phyloP scores from a whole-genome alignment of 2,888 invertebrate species.

The Cosmia trapezina region DNA sequence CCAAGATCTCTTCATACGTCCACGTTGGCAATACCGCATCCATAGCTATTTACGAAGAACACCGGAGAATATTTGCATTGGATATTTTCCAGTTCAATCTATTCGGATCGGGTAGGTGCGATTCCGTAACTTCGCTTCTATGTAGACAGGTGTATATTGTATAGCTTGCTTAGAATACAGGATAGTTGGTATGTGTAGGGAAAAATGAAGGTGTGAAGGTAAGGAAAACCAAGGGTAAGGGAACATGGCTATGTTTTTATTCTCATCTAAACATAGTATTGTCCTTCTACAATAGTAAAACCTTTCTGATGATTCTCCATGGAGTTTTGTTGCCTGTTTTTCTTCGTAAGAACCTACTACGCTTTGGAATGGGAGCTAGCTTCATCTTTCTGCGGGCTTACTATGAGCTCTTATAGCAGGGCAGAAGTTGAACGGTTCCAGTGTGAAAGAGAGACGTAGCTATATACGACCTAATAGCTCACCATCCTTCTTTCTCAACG shows the following conservation, averaged over 20 bases:
- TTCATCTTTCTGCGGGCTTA: no score
- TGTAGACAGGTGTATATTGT: slow-evolving; percentile 10
- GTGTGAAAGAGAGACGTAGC: no score
- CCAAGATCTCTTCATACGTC: slow-evolving; percentile 3
- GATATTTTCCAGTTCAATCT: slow-evolving; percentile 82
- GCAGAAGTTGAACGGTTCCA: no score
- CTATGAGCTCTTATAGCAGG: no score
- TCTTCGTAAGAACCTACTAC: no score
- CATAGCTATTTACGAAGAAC: slow-evolving; percentile 55
- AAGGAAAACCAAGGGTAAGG: neutral
- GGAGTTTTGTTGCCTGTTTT: no score
- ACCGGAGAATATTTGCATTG: slow-evolving; percentile 77
- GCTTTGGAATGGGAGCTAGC: no score
- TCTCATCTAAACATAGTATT: no score
- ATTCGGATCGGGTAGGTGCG: slow-evolving; percentile 72
- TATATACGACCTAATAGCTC: no score
- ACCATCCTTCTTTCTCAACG: no score
- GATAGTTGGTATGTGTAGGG: neutral
- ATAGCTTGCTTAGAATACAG: slow-evolving; percentile 5
- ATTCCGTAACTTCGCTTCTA: slow-evolving; percentile 65
- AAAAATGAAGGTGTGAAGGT: neutral
- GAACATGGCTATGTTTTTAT: neutral
- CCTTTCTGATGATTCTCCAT: no score
- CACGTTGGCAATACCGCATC: slow-evolving; percentile 60
- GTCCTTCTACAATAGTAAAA: no score